Evolutionary conservation across 2,888 invertebrate genomes (phyloP), one percentile per base, ranked within the genome.

Genomic region (Dorcus hopei): DNA sequence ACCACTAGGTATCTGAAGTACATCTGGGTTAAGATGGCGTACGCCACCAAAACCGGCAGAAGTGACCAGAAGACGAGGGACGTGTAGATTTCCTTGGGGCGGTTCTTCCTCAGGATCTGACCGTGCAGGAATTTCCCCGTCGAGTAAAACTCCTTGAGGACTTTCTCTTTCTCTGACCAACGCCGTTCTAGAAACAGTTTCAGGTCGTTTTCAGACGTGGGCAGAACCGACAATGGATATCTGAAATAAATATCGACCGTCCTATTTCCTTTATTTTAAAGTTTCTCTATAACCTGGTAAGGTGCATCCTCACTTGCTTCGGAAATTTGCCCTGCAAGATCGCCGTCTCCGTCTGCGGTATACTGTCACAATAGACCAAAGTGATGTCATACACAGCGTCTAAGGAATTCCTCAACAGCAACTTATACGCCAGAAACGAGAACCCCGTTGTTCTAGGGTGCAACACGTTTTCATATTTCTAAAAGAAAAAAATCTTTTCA

Each of bases 381-480:
- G 93, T 92, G 63, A 93, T 82, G 75, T 95, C 94, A 75, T 93
- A 93, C n/a, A 95, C 82, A 0, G 91, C 88, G 61, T 87, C 85
- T 52, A 94, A 77, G 23, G 86, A 86, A 8, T 85, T 79, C 58
- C 81, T 85, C 61, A 81, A 77, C 57, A 85, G 74, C 23, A 85
- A 80, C 61, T 85, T 79, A n/a, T 73, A 70, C 26, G 83, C 83
- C 45, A 89, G 73, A 61, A 82, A 87, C 9, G 81, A 81, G 77
- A 88, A 90, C 2, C 95, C 95, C 0, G 91, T 93, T 5, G 91
- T 93, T 63, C 92, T 86, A 1, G 95, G 95, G 74, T 95, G 94
- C 3, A 95, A 80, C 1, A 92, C 89, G 72, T 87, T 86, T n/a
- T 87, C 81, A 73, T 91, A 93, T 51, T 78, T 77, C 62, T 79